Evolutionary conservation across 2,113 vertebrate genomes (phyloP), one percentile per base, ranked within the genome.

Genomic region (Prunella fulvescens): DNA sequence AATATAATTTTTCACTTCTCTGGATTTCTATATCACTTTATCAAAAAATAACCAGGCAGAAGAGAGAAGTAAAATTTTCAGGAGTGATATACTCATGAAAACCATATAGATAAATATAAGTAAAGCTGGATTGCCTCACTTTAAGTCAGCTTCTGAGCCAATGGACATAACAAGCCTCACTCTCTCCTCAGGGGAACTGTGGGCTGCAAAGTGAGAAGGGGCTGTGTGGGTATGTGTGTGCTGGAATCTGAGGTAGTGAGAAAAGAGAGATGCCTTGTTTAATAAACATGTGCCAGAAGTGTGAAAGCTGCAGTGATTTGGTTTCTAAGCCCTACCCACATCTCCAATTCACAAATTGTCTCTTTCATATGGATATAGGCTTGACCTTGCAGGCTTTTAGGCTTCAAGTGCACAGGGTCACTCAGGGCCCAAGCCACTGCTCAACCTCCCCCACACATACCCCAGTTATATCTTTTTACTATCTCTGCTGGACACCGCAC

Each of bases 401-500:
- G 93, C 93, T 94, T 94, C 90, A 86, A 95, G 97, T 91, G 95
- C 92, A 44, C 94, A 96, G 96, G 98, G 98, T 98, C 98, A 98
- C 92, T 90, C 92, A 95, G 92, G 94, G 97, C 97, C 97, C 95
- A 95, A 94, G 95, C 96, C 95, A 97, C 94, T 2, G 19, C 95
- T 97, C 93, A 96, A 48, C 96, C 96, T 97, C 84, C 82, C 96
- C 97, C 95, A 90, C 90, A 94, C 97, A 97, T 97, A 96, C 94
- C 96, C 97, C 97, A 97, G 97, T 98, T 94, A 81, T 96, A 98
- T 97, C 98, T 98, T 98, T 98, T 98, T 98, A 97, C 97, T 96
- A 96, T 97, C 98, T 97, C 98, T 98, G 98, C 97, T 98, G 98
- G 98, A 98, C 98, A 98, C 98, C 91, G 96, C 98, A 98, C 98